Percentiles rank a stretch among this genome's conserved stretches.
Evolutionary conservation across 2,113 vertebrate genomes (phyloP).

Genomic region (Apodemus speciosus): DNA sequence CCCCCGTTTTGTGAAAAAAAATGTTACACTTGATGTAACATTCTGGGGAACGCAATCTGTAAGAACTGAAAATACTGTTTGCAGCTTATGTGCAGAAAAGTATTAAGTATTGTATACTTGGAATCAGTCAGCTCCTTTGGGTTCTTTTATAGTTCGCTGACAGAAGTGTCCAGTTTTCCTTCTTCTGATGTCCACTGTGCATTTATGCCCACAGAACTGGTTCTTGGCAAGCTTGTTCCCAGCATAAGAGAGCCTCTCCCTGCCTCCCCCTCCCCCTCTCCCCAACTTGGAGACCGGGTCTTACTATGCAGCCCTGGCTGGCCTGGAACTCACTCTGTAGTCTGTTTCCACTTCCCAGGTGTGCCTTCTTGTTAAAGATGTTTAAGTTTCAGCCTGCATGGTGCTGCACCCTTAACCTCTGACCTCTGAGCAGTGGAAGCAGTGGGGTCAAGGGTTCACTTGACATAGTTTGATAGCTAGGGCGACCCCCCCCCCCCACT

Average conservation of each 20-base stretch:
- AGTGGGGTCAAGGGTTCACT: neutral
- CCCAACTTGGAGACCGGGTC: neutral
- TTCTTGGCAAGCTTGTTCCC: neutral
- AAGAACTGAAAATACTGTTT: neutral
- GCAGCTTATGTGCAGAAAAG: neutral
- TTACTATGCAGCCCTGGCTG: neutral
- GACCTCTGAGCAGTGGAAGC: neutral
- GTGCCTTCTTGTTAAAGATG: neutral
- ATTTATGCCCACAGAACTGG: neutral
- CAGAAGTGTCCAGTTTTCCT: neutral
- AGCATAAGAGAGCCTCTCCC: neutral
- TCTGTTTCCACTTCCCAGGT: neutral
- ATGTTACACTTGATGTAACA: neutral
- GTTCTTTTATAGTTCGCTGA: neutral
- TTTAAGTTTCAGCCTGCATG: neutral
- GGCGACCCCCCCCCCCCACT: no score
- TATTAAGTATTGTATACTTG: neutral
- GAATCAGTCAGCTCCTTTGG: neutral
- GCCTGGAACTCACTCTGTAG: neutral
- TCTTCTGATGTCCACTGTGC: neutral
- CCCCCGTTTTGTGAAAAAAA: neutral
- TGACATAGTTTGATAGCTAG: neutral
- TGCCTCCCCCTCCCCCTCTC: rapidly evolving
- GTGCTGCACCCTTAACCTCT: no score
- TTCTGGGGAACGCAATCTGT: neutral